Base-by-base conservation (phyloP, 2,888 invertebrate genomes). In the Cerastoderma edule region DNA sequence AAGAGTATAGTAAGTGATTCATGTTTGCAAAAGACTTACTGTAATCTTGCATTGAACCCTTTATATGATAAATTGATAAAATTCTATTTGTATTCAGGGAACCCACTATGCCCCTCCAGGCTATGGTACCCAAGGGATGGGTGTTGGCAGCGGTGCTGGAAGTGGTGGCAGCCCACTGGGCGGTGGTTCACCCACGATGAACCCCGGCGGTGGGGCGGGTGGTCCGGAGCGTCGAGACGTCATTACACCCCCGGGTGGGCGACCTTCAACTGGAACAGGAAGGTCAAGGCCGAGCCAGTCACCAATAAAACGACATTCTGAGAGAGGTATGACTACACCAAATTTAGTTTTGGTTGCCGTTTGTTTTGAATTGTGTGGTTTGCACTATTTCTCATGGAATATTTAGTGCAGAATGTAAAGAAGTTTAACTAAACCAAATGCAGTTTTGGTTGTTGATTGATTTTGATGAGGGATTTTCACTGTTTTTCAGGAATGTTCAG, bases 171-270 rank as follows among this genome's bases (percentile, higher is more conserved):
- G 65, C 19, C 72, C 72, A n/a, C 68, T 33, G 19, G 73, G 68
- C 5, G 74, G 60, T 5, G 67, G 44, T 24, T 72, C 76, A 6
- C 77, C 79, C 16, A 57, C 63, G 0, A 67, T 70, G 19, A 56
- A 53, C 19, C 66, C 50, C 22, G 57, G 56, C 16, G 57, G 56
- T 6, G 57, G 57, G 28, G 64, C 60, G 0, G 76, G 74, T 44
- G 88, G 84, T 13, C 83, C 86, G 6, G 87, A 87, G 48, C 76
- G 85, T 22, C 72, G 86, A 33, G 87, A 85, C 50, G 84, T 82
- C 22, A 85, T 82, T 57, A 84, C 85, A 6, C 87, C 85, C 19
- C 83, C 83, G 76, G 86, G 84, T 64, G 83, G 83, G 1, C 71
- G 81, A 67, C 83, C 83, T 13, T 68, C 83, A 33, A 60, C 39